Conservation (phyloP, 2,797 vertebrate species). For the Microcaecilia unicolor region DNA sequence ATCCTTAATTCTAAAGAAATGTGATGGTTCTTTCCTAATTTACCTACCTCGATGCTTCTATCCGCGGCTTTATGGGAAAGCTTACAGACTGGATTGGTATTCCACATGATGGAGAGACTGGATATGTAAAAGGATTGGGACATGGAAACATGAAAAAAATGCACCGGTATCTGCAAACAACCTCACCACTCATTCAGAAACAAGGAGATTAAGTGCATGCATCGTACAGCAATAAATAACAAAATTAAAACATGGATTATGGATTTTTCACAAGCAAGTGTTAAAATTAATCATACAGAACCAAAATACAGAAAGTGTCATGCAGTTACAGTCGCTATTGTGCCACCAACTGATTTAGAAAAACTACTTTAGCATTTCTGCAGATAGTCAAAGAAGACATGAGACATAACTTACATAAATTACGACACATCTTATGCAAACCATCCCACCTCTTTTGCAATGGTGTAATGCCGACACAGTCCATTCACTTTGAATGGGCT, state of each 20-base stretch:
- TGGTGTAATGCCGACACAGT: too few relatives aligned
- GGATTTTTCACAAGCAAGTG: constrained; percentile 9
- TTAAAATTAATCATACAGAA: constrained; percentile 26
- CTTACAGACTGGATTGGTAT: constrained; percentile 63
- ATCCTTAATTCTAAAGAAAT: constrained; percentile 23
- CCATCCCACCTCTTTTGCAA: too few relatives aligned
- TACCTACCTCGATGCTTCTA: constrained; percentile 57
- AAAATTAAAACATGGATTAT: constrained; percentile 30
- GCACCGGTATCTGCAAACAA: constrained; percentile 51
- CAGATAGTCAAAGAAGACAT: too few relatives aligned
- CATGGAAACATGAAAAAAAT: constrained; percentile 56
- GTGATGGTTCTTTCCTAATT: constrained; percentile 42
- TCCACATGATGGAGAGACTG: constrained; percentile 60
- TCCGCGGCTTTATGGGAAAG: constrained; percentile 56
- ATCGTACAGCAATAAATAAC: constrained; percentile 34
- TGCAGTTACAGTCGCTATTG: constrained; percentile 32
- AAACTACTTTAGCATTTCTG: too few relatives aligned
- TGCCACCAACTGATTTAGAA: too few relatives aligned
- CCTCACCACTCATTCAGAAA: constrained; percentile 41
- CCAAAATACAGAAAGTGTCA: constrained; percentile 25
- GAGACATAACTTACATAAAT: too few relatives aligned
- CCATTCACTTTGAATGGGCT: too few relatives aligned
- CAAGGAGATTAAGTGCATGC: constrained; percentile 44
- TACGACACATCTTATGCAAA: too few relatives aligned
- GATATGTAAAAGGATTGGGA: constrained; percentile 56